Conservation (phyloP, 2,113 vertebrate species). For the Mobula hypostoma region DNA sequence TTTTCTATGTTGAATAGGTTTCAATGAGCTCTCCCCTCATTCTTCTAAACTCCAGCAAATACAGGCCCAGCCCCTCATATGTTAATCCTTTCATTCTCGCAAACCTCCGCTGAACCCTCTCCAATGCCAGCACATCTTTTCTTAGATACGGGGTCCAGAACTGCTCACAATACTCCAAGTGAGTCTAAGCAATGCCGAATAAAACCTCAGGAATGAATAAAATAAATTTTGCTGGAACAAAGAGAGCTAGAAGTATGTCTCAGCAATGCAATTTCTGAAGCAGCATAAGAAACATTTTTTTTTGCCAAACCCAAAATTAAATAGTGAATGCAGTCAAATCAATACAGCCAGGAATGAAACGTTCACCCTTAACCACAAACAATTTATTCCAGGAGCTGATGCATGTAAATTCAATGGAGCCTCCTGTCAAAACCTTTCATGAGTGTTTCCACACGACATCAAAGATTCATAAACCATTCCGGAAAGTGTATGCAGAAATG, state of each 20-base stretch:
- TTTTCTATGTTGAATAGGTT: too few species aligned
- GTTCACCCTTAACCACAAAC: neutral
- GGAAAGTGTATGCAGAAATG: neutral
- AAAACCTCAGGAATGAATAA: too few species aligned
- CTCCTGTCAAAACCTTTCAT: neutral
- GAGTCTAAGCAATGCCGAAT: too few species aligned
- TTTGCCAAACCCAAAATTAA: neutral
- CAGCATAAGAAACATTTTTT: neutral
- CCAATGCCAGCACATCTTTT: too few species aligned
- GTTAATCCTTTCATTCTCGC: too few species aligned
- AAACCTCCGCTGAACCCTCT: too few species aligned
- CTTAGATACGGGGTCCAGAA: too few species aligned
- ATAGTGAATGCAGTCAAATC: neutral
- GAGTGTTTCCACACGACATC: constrained; percentile 4
- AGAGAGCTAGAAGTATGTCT: neutral
- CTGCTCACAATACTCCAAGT: too few species aligned
- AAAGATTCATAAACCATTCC: neutral
- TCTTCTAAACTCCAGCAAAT: too few species aligned
- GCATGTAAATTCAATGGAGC: neutral
- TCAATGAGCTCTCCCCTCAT: too few species aligned
- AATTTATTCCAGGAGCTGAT: constrained; percentile 21
- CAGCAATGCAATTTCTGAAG: neutral
- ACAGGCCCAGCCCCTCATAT: too few species aligned
- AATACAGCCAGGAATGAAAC: neutral
- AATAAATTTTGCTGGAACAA: neutral